Base-by-base conservation (phyloP, 2,113 vertebrate genomes). In the Rynchops niger region DNA sequence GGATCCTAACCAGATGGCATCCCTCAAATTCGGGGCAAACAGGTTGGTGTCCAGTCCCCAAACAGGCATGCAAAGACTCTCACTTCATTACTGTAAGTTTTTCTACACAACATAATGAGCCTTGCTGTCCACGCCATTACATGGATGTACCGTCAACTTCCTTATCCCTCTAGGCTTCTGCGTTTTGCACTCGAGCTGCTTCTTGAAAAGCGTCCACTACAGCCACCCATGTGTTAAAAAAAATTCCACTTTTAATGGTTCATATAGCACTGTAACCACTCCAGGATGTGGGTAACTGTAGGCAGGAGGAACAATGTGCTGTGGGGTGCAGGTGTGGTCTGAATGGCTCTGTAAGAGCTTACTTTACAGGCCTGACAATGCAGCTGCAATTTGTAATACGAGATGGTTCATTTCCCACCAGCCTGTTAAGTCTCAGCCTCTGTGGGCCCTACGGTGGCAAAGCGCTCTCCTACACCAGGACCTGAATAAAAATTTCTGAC, bases 251-350 rank as follows among this genome's bases (percentile, higher is more conserved):
- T 70, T 56, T 30, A 69, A 85, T 25, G 91, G 83, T 65, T 87
- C 65, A 74, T 0, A 11, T 65, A 93, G n/a, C 91, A 67, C 34
- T 79, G 49, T 56, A 96, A 87, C 36, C 15, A 27, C 86, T 93
- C 86, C 95, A 96, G 78, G 89, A 85, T 80, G 82, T 66, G 61
- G 49, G 32, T 72, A 82, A 87, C 62, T 92, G 66, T 14, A 91
- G 73, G 80, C 43, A 67, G 86, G 82, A 82, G 67, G n/a, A 92
- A 87, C 94, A 97, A 89, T 72, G 77, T 69, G 63, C 74, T n/a
- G 21, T 20, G 55, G 61, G 36, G 77, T 78, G 74, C 74, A 88
- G 90, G 93, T 70, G 90, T 66, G 66, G 74, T 26, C 59, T 18
- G 55, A 86, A 43, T 17, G 63, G 70, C 73, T 82, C 91, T 17